Evolutionary conservation across 2,797 vertebrate genomes (phyloP).

Genomic region (Gymnoscopelus braueri): DNA sequence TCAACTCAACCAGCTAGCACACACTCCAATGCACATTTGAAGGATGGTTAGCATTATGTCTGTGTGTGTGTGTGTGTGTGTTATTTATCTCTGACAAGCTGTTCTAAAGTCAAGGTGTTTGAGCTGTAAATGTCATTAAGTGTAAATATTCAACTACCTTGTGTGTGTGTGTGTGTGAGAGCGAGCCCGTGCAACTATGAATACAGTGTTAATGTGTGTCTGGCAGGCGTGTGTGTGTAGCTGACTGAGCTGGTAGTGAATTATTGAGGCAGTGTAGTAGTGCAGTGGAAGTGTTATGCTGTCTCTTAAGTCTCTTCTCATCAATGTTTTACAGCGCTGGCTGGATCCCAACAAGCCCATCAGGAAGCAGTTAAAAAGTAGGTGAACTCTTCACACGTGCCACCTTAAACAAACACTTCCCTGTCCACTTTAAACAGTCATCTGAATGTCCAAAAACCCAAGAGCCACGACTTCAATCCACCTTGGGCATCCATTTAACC

Average conservation of each 20-base stretch:
- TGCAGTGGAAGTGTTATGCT: slow-evolving; percentile 55
- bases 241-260: slow-evolving; percentile 46
- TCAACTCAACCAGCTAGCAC: too few relatives aligned
- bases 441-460: background rate
- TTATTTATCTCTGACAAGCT: background rate
- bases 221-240: slow-evolving; percentile 16
- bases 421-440: background rate
- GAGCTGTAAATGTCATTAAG: background rate
- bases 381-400: slow-evolving; percentile 74
- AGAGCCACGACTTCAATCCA: background rate
- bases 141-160: slow-evolving; percentile 13
- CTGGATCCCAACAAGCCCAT: slow-evolving; percentile 97
- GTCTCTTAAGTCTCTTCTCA: slow-evolving; percentile 70
- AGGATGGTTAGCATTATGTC: too few relatives aligned
- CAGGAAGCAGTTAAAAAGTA: slow-evolving; percentile 99
- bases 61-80: background rate
- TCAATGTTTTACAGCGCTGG: slow-evolving; percentile 92
- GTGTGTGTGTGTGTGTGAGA: slow-evolving; percentile 6
- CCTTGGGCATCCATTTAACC: too few relatives aligned
- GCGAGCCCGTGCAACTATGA: too few relatives aligned
- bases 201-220: slow-evolving; percentile 8
- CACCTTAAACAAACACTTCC: slow-evolving; percentile 11
- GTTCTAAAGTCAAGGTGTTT: background rate
- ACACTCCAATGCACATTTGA: too few relatives aligned
- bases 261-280: slow-evolving; percentile 67